Conservation (phyloP, 2,888 invertebrate species). For the Tortricodes alternella region DNA sequence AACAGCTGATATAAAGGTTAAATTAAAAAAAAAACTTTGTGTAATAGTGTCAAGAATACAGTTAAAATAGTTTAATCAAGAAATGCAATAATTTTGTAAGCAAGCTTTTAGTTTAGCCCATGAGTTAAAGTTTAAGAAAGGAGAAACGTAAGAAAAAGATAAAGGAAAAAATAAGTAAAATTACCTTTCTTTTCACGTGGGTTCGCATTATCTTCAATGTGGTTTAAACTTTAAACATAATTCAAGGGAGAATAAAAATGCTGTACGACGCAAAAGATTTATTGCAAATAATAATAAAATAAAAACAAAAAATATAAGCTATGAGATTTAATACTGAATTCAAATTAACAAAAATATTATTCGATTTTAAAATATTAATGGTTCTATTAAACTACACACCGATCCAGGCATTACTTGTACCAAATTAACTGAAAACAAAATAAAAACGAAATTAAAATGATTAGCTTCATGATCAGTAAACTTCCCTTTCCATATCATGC, state of each 20-base stretch:
- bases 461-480: slow-evolving; percentile 7
- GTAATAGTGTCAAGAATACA: too few relatives aligned
- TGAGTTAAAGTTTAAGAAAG: too few relatives aligned
- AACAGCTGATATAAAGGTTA: too few relatives aligned
- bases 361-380: background rate
- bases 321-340: slow-evolving; percentile 30
- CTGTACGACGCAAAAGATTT: slow-evolving; percentile 40
- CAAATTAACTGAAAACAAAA: slow-evolving; percentile 78
- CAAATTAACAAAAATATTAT: slow-evolving; percentile 11
- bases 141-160: slow-evolving; percentile 7
- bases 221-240: background rate
- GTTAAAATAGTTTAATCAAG: too few relatives aligned
- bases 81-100: too few relatives aligned
- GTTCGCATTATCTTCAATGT: background rate
- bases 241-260: slow-evolving; percentile 13
- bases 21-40: too few relatives aligned
- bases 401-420: slow-evolving; percentile 70
- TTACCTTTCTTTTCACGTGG: slow-evolving; percentile 30
- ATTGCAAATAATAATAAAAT: slow-evolving; percentile 49
- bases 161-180: slow-evolving; percentile 18
- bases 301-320: slow-evolving; percentile 39
- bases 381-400: slow-evolving; percentile 66
- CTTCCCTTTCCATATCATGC: too few relatives aligned
- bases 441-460: slow-evolving; percentile 54
- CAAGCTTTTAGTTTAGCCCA: too few relatives aligned